Evolutionary conservation across 2,888 invertebrate species (phyloP).

Genomic region (Phengaris arion): DNA sequence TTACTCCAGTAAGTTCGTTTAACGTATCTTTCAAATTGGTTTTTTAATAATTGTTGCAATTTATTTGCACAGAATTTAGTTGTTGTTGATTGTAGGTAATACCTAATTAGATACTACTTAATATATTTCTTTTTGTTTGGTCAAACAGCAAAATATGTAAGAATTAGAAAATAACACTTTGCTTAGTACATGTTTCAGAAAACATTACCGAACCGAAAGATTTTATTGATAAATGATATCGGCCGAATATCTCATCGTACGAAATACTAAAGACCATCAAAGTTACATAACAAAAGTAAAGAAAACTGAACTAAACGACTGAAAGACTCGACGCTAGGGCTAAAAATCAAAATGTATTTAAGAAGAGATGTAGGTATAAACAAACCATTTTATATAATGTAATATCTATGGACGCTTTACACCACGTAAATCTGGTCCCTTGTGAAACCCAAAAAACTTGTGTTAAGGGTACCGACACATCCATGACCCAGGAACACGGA

Average conservation of each 20-base stretch:
- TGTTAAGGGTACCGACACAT: too few relatives aligned
- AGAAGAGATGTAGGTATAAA: background rate
- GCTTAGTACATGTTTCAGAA: background rate
- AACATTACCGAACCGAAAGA: background rate
- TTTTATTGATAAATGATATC: constrained; percentile 8
- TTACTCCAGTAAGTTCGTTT: background rate
- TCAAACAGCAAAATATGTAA: background rate
- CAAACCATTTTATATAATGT: background rate
- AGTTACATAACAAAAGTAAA: constrained; percentile 3
- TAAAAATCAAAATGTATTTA: too few relatives aligned
- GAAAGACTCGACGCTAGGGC: background rate
- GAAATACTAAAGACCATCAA: background rate
- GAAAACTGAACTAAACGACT: background rate
- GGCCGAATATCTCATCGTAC: background rate
- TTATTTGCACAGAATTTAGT: background rate
- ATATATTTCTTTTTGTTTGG: background rate
- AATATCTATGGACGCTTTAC: too few relatives aligned
- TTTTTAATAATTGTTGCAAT: background rate
- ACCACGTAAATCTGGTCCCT: too few relatives aligned
- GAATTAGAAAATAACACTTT: background rate
- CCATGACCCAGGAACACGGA: too few relatives aligned
- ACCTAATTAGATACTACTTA: background rate
- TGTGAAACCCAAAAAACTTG: too few relatives aligned
- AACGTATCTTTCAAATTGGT: background rate
- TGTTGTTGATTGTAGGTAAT: background rate